Evolutionary conservation across 2,113 vertebrate genomes (phyloP), one percentile per base, ranked within the genome.

Genomic region (Pionites leucogaster): DNA sequence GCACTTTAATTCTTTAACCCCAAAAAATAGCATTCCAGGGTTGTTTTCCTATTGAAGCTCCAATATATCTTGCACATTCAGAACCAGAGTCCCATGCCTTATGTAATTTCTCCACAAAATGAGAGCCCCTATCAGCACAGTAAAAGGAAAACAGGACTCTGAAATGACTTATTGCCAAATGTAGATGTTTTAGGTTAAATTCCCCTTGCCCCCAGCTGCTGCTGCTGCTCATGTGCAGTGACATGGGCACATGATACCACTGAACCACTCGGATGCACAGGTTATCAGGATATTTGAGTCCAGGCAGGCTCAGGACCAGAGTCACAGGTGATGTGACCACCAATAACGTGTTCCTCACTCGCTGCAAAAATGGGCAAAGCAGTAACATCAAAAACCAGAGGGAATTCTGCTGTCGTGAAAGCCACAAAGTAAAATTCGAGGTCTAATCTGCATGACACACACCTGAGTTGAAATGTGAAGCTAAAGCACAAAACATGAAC

Each of bases 211-310:
- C 52, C 2, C 0, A 3, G 67, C 49, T 86, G 59, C 88, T 86
- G 59, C 88, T 86, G 60, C 88, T 95, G 79, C 59, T 88, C 52
- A 39, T 2, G 10, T 35, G 75, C 75, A 82, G 49, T 33, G 70
- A 29, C 76, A 41, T 1, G 42, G 67, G 96, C 79, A 96, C 88
- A 70, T 22, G 79, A 94, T 22, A 95, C 92, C 59, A 53, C 87
- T 19, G 49, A 77, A 41, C 28, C 47, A 44, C 67, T 88, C 22
- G 3, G 67, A 74, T 24, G 78, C 46, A 59, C 65, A 42, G 71
- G 44, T 57, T 85, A 91, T 50, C 87, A 82, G 90, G 92, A 93
- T 50, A 96, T 92, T 63, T 86, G 92, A 97, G 90, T 90, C 75
- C 42, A 0, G 84, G 29, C 67, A 94, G 93, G 71, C 85, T 65